Percentiles rank a stretch among this genome's conserved stretches.
Conservation (phyloP, 2,113 vertebrate species). For the Deroptyus accipitrinus region DNA sequence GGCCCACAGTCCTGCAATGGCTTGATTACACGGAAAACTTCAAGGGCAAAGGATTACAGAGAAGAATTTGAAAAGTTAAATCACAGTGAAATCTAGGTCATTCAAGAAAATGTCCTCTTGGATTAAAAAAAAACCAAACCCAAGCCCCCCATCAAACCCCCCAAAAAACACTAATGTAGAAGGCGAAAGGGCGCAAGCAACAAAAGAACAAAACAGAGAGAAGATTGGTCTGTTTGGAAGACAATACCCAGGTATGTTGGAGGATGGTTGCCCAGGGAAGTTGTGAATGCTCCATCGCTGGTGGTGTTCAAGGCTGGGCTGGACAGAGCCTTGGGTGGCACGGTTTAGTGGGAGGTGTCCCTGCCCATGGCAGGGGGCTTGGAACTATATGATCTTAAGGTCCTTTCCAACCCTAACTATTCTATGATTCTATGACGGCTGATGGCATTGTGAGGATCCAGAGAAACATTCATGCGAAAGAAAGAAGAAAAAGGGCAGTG, state of each 20-base stretch:
- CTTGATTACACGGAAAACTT: not conserved
- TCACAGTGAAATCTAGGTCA: not conserved
- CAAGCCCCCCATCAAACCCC: not conserved
- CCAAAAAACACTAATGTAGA: not conserved
- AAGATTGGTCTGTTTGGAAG: not conserved
- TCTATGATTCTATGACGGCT: not conserved
- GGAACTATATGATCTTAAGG: no score
- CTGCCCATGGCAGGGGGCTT: no score
- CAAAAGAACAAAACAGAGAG: not conserved
- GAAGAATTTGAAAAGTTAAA: not conserved
- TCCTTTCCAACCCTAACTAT: no score
- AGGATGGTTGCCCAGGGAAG: not conserved
- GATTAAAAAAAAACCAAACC: not conserved
- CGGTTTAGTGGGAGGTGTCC: no score
- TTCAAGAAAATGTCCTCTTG: not conserved
- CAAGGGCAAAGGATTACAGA: not conserved
- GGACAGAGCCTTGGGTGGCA: no score
- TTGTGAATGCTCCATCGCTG: no score
- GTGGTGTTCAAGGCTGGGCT: no score
- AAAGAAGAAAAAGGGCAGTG: not conserved
- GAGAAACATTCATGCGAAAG: not conserved
- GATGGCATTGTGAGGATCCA: not conserved
- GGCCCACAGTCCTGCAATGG: not conserved
- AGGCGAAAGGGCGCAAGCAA: not conserved
- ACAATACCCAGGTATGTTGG: not conserved